Conservation (phyloP, 2,113 vertebrate species). For the Micronycteris hirsuta region DNA sequence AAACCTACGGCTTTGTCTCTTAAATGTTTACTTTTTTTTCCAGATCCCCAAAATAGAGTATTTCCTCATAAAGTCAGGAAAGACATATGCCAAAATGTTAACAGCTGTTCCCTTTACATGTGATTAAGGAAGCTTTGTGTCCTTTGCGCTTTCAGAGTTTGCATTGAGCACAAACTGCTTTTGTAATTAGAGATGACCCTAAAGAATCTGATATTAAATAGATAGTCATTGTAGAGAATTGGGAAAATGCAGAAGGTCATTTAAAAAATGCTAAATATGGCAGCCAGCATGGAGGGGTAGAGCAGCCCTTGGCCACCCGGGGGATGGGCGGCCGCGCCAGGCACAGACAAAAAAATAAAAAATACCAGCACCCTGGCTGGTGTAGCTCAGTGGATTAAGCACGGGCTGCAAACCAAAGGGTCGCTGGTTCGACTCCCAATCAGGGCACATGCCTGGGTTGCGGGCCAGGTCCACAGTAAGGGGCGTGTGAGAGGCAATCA, state of each 20-base stretch:
- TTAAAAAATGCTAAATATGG: not conserved
- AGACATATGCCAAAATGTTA: constrained; percentile 50
- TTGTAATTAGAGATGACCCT: constrained; percentile 25
- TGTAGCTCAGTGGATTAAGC: no score
- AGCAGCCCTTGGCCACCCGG: no score
- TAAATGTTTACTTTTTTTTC: constrained; percentile 54
- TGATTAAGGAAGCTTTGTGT: not conserved
- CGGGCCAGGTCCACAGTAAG: no score
- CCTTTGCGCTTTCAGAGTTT: constrained; percentile 6
- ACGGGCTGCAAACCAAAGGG: no score
- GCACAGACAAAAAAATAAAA: no score
- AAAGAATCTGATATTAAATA: constrained; percentile 3
- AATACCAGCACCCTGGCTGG: no score
- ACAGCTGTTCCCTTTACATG: constrained; percentile 45
- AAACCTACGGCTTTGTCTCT: constrained; percentile 48
- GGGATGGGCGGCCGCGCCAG: no score
- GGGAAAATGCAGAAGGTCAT: not conserved
- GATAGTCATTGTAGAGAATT: not conserved
- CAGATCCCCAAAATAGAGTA: constrained; percentile 37
- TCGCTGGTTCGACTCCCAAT: no score
- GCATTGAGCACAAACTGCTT: constrained; percentile 43
- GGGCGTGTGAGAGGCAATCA: no score
- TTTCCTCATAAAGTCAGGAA: constrained; percentile 29
- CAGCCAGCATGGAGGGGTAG: no score
- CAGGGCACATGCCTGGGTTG: no score